A percentile compares a stretch with the other conserved stretches of the same genome.
phyloP scores from a whole-genome alignment of 1,140 invertebrate species.

The Antheraea pernyi region DNA sequence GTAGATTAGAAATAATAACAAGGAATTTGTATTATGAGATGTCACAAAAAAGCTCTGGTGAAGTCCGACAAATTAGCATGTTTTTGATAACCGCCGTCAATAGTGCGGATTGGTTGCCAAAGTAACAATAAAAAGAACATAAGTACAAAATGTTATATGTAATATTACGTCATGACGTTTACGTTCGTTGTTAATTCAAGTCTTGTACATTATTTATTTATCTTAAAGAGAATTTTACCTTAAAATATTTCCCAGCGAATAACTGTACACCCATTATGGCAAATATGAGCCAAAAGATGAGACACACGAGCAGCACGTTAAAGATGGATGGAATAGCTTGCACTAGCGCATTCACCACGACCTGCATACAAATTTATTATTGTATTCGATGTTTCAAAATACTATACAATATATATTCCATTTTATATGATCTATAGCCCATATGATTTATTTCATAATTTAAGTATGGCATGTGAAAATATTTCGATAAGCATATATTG shows the following conservation, averaged over 20 bases:
- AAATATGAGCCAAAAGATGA: constrained; percentile 97
- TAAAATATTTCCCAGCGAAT: constrained; percentile 96
- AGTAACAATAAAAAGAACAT: too few relatives aligned
- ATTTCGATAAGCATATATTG: neutral
- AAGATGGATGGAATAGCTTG: constrained; percentile 97
- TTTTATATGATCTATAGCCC: too few relatives aligned
- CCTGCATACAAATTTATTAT: constrained; percentile 35
- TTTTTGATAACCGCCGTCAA: too few relatives aligned
- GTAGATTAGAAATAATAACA: too few relatives aligned
- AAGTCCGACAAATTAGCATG: too few relatives aligned
- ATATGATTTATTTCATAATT: neutral
- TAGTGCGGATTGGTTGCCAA: too few relatives aligned
- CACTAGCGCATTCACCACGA: constrained; percentile 96
- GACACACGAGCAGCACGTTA: constrained; percentile 95
- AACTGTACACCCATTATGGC: constrained; percentile 97
- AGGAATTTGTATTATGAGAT: too few relatives aligned
- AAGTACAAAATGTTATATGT: too few relatives aligned
- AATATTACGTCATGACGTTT: too few relatives aligned
- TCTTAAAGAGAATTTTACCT: too few relatives aligned
- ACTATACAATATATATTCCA: too few relatives aligned
- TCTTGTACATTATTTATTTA: constrained; percentile 34
- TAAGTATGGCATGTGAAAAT: neutral
- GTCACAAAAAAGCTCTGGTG: too few relatives aligned
- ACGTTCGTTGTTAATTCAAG: neutral
- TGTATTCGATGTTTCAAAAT: neutral